Evolutionary conservation across 2,888 invertebrate genomes (phyloP), one percentile per base, ranked within the genome.

Genomic region (Pterostichus niger): DNA sequence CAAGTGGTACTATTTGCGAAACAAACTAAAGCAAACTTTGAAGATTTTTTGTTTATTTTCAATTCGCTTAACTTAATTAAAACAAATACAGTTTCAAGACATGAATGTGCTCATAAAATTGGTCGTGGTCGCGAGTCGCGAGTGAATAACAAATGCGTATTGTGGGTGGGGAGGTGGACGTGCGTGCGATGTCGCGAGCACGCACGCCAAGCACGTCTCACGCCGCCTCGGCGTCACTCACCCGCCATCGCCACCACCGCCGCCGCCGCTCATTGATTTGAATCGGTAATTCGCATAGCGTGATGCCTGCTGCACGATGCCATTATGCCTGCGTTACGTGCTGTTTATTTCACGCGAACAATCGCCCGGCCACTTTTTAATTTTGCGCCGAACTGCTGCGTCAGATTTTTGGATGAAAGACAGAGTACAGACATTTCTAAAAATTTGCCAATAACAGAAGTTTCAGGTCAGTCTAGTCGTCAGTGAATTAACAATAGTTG

Each of bases 201-300:
- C 68, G 73, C 46, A 82, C 52, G 46, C 82, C 24, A 33, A 13
- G 82, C 82, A 82, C 82, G 82, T 82, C 61, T 81, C 81, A 49
- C 35, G 77, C 35, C 35, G 24, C 59, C 59, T 6, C 46, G 73
- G 44, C 80, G 68, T 68, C 81, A 81, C 33, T 81, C 73, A 54
- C 59, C 75, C 61, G 6, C 77, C 24, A 24, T 44, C 56, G 33
- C 59, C 73, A n/a, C 59, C 73, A n/a, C 40, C 64, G 15, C 68
- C 68, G 44, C 40, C 68, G 68, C n/a, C 75, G 81, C 15, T 75
- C 82, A 82, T 82, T 82, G 82, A 82, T 82, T 82, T 82, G 75
- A 82, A 82, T 82, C 82, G 82, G 82, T 82, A 82, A 82, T 82
- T 82, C 46, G 82, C 75, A 44, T 82, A 77, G 77, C 77, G 77